These are phyloP conservation scores for Solenopsis fugax DNA, from an alignment of 1,140 invertebrate species.

Conservation along the genomic window DNA sequence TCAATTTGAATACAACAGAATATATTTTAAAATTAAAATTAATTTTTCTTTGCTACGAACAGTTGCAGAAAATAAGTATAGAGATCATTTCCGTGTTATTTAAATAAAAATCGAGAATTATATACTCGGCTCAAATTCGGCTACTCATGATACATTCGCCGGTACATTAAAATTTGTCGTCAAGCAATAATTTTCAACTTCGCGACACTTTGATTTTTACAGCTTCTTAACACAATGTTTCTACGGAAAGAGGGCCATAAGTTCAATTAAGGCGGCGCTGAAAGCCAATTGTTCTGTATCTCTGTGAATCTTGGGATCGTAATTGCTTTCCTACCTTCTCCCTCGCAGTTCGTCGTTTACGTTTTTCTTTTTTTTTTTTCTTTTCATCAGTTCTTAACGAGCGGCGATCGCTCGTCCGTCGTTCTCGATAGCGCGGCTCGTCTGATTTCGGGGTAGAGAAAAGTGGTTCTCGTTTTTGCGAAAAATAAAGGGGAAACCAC, in stretches of 20 bases:
- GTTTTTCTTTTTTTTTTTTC: conserved; percentile 45
- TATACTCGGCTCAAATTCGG: background rate
- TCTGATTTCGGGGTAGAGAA: conserved; percentile 13
- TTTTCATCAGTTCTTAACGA: conserved; percentile 55
- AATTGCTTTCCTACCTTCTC: conserved; percentile 39
- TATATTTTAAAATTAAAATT: background rate
- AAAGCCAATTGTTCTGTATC: conserved; percentile 43
- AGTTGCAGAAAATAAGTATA: background rate
- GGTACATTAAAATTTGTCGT: background rate
- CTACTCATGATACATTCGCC: background rate
- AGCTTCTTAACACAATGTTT: background rate
- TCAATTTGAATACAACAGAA: background rate
- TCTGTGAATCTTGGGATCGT: conserved; percentile 13
- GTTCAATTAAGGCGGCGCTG: conserved; percentile 45
- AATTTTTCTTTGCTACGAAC: background rate
- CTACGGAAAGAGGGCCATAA: background rate
- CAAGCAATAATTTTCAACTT: background rate
- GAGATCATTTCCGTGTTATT: background rate
- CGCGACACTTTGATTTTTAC: background rate
- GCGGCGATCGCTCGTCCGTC: conserved; percentile 45
- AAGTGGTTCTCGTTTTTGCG: conserved; percentile 46
- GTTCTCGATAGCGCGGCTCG: background rate
- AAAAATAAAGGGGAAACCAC: conserved; percentile 20
- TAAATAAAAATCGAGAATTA: conserved; percentile 12
- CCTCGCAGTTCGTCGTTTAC: background rate